phyloP scores from a whole-genome alignment of 2,113 vertebrate species.

The Hippoglossus stenolepis region DNA sequence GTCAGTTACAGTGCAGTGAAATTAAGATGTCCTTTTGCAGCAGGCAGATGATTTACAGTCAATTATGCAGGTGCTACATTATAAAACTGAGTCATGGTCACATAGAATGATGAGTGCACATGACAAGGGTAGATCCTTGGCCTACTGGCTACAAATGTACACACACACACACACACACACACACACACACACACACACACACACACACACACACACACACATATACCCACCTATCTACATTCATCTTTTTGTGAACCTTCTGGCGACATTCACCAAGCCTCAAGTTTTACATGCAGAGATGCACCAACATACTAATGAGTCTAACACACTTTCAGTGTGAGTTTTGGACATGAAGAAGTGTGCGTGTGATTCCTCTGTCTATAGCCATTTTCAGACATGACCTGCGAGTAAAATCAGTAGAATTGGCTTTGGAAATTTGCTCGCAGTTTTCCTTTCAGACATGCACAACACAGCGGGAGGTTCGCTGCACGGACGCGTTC shows the following conservation, averaged over 20 bases:
- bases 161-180: conserved; percentile 3
- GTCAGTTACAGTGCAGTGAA: conserved; percentile 8
- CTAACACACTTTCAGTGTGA: not conserved
- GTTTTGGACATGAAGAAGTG: too few species aligned
- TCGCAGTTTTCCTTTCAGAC: too few species aligned
- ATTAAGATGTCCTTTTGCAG: not conserved
- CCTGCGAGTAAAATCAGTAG: too few species aligned
- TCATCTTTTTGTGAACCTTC: not conserved
- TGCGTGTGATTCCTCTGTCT: too few species aligned
- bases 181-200: not conserved
- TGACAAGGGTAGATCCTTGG: conserved; percentile 13
- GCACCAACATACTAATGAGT: not conserved
- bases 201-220: not conserved
- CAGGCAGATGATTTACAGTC: not conserved
- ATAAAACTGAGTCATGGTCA: conserved; percentile 12
- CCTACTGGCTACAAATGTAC: conserved; percentile 9
- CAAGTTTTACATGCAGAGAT: not conserved
- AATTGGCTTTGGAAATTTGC: too few species aligned
- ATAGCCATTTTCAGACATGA: too few species aligned
- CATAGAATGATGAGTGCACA: not conserved
- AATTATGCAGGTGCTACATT: not conserved
- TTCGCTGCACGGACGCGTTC: too few species aligned
- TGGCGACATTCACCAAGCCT: not conserved
- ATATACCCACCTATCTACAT: not conserved
- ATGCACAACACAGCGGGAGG: too few species aligned